phyloP scores from a whole-genome alignment of 2,797 vertebrate species.

The Tamandua tetradactyla region DNA sequence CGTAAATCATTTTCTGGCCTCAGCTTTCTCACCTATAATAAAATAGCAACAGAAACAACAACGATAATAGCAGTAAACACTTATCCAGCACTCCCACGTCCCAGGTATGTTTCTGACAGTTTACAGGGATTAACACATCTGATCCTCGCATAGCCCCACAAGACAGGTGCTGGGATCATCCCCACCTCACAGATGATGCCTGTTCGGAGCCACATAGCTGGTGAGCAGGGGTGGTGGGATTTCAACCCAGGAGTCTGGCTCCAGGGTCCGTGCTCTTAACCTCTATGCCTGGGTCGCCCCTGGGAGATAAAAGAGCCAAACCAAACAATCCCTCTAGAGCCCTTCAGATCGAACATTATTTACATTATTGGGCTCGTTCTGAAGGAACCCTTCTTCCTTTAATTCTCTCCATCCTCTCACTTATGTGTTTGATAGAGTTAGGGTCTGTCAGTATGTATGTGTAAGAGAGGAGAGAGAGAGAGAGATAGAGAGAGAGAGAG shows the following conservation, averaged over 20 bases:
- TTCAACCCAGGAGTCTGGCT: neutral
- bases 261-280: neutral
- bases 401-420: neutral
- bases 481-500: neutral
- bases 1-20: neutral
- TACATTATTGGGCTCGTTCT: neutral
- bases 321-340: neutral
- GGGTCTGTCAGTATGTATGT: neutral
- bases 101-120: neutral
- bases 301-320: neutral
- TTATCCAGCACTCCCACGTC: accelerated
- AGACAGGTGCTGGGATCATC: accelerated
- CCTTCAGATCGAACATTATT: neutral
- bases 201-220: neutral
- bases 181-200: neutral
- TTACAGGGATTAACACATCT: accelerated
- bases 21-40: neutral
- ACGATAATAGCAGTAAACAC: neutral
- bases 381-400: neutral
- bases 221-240: neutral
- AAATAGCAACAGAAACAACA: neutral
- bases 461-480: neutral
- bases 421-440: neutral
- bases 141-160: neutral
- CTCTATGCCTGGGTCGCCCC: neutral